These are phyloP conservation scores for Brienomyrus longianalis DNA, from an alignment of 2,113 vertebrate species.

Conservation along the genomic window DNA sequence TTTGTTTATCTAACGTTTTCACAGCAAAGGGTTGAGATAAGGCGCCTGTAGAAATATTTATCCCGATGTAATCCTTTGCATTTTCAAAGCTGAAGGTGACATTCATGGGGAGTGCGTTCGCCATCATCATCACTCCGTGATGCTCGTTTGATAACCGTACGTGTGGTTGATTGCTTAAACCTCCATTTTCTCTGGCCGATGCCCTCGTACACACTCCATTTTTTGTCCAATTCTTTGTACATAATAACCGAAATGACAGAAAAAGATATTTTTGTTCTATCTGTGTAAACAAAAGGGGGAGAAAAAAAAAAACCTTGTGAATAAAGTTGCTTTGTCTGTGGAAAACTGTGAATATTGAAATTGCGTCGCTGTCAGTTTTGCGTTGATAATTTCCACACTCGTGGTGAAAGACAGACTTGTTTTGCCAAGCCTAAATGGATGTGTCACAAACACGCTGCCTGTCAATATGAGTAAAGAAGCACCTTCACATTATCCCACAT, in stretches of 20 bases:
- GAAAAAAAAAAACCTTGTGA: conserved; percentile 50
- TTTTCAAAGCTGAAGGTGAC: background rate
- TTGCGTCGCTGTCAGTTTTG: conserved; percentile 15
- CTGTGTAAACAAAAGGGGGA: conserved; percentile 53
- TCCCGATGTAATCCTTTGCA: conserved; percentile 6
- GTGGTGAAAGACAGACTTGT: background rate
- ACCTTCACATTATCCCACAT: background rate
- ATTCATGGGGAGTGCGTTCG: background rate
- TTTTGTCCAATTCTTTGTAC: conserved; percentile 50
- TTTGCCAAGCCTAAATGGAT: background rate
- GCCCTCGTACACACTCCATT: conserved; percentile 34
- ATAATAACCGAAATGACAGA: conserved; percentile 50
- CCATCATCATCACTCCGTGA: background rate
- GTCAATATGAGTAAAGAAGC: background rate
- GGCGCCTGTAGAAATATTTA: conserved; percentile 7
- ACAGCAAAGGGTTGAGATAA: background rate
- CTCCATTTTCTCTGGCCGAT: background rate
- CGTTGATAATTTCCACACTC: background rate
- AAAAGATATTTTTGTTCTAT: conserved; percentile 71
- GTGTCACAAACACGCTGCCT: background rate
- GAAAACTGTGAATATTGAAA: conserved; percentile 55
- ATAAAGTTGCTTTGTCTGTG: conserved; percentile 70
- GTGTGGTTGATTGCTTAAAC: background rate
- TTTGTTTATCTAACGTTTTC: background rate
- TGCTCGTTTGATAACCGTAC: background rate